These are phyloP conservation scores for Mimachlamys varia DNA, from an alignment of 2,888 invertebrate genomes.

Conservation along the genomic window DNA sequence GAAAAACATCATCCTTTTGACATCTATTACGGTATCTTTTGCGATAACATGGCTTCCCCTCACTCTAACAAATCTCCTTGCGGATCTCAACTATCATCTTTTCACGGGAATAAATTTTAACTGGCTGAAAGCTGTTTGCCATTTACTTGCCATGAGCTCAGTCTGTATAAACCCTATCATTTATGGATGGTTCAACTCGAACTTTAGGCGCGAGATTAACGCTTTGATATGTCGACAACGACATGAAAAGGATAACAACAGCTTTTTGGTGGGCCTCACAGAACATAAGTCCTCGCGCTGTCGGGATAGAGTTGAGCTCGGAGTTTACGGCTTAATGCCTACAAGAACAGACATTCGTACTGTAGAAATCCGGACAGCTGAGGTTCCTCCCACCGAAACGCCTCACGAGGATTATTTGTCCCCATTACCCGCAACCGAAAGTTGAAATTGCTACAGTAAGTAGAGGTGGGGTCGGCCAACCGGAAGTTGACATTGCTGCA, in stretches of 20 bases:
- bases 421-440: too few relatives aligned
- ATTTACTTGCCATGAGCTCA: conserved; percentile 69
- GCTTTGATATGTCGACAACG: not conserved
- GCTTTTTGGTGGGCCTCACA: not conserved
- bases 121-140: conserved; percentile 69
- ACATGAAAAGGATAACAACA: not conserved
- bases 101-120: conserved; percentile 74
- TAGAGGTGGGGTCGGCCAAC: too few relatives aligned
- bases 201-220: conserved; percentile 51
- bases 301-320: not conserved
- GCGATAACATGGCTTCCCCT: conserved; percentile 72
- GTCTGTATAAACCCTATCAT: conserved; percentile 71
- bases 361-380: too few relatives aligned
- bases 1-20: conserved; percentile 78
- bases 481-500: too few relatives aligned
- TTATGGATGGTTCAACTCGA: conserved; percentile 72
- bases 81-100: conserved; percentile 64
- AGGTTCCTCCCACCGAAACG: too few relatives aligned
- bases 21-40: conserved; percentile 69
- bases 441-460: too few relatives aligned
- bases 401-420: too few relatives aligned
- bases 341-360: not conserved
- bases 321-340: not conserved
- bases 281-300: not conserved
- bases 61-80: conserved; percentile 67